These are phyloP conservation scores for Phaetusa simplex DNA, from an alignment of 2,113 vertebrate species.

Conservation along the genomic window DNA sequence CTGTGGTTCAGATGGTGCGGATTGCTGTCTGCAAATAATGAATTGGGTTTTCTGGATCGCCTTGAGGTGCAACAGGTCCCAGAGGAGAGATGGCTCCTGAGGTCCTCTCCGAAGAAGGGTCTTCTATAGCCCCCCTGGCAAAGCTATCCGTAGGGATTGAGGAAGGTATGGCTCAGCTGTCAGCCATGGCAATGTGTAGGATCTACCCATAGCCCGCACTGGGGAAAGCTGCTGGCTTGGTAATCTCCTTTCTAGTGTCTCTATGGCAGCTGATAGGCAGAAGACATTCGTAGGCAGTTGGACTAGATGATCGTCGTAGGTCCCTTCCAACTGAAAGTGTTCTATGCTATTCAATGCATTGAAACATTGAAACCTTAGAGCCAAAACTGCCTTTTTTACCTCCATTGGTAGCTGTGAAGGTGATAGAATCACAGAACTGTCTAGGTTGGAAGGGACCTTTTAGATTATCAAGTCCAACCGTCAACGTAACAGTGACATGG, in stretches of 20 bases:
- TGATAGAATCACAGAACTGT: too few relatives aligned
- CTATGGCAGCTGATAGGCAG: neutral
- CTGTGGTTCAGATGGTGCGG: neutral
- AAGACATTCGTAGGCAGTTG: neutral
- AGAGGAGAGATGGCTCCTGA: neutral
- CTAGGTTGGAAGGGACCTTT: too few relatives aligned
- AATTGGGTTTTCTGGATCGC: neutral
- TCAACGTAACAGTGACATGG: too few relatives aligned
- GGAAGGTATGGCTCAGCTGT: neutral
- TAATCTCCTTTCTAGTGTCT: neutral
- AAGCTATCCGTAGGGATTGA: neutral
- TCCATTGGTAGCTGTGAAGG: neutral
- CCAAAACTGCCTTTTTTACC: too few relatives aligned
- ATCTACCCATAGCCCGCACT: accelerated
- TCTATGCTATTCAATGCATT: neutral
- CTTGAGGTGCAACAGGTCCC: neutral
- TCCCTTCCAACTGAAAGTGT: neutral
- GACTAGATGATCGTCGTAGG: neutral
- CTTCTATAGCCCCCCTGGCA: neutral
- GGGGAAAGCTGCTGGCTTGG: neutral
- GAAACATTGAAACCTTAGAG: neutral
- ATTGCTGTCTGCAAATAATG: neutral
- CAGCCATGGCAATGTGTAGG: accelerated
- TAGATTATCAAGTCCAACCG: too few relatives aligned
- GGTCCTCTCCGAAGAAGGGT: neutral